Evolutionary conservation across 2,888 invertebrate genomes (phyloP), one percentile per base, ranked within the genome.

Genomic region (Scaptomyza flava): DNA sequence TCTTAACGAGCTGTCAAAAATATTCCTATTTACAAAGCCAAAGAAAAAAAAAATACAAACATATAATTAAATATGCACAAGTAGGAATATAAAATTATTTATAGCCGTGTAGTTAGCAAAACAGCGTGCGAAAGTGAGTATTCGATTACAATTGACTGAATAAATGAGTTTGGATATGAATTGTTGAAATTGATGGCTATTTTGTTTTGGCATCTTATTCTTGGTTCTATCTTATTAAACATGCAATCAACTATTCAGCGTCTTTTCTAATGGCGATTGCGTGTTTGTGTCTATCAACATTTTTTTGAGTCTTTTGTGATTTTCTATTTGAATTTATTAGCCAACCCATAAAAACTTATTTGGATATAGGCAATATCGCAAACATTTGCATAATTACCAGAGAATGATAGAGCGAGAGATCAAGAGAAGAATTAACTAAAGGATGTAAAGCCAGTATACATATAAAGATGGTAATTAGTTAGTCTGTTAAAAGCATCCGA

Each of bases 171-270:
- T 81, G 80, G 68, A 74, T 74, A 51, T 72, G 75, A 77, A 64
- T 72, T 50, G 83, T 52, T 68, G 14, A 68, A 79, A 69, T 83
- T 86, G 88, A 88, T 81, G 68, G 48, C 46, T 54, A 47, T 51
- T 45, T 42, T 48, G 48, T 23, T 46, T 60, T 36, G 50, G 34
- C 45, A 53, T 64, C 58, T 51, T 31, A 67, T 71, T 76, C 75
- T 33, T 48, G 23, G 20, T 45, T 74, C 66, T 67, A 66, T 57
- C 81, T 56, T 72, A 83, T 73, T 86, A 83, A 88, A 81, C 88
- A 65, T 57, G 73, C 87, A 81, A 81, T 81, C 84, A 81, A 86
- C 68, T 67, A 81, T 82, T 80, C 89, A 69, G 84, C 67, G 74
- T 80, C 63, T 65, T 33, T 63, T 51, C 64, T 61, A 82, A 82